These are phyloP conservation scores for Erpornis zantholeuca DNA, from an alignment of 2,113 vertebrate genomes.

Conservation along the genomic window DNA sequence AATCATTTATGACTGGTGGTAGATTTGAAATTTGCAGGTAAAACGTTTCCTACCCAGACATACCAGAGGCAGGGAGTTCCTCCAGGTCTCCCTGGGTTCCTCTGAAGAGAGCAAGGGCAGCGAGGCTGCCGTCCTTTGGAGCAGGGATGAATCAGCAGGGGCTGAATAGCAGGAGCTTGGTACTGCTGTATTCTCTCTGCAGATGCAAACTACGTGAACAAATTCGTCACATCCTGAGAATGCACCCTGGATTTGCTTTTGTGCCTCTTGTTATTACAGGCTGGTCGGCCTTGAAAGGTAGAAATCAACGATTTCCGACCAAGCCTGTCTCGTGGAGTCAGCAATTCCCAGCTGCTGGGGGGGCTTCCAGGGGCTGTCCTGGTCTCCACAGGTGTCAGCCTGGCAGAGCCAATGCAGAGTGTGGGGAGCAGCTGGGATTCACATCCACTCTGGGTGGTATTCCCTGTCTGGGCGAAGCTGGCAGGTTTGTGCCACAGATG, in stretches of 20 bases:
- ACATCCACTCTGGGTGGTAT: accelerated
- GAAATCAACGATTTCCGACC: not conserved
- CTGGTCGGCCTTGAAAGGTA: not conserved
- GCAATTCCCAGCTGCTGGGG: not conserved
- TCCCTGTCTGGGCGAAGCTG: not conserved
- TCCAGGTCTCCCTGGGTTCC: not conserved
- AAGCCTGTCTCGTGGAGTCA: accelerated
- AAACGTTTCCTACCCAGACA: not conserved
- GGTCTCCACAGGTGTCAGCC: not conserved
- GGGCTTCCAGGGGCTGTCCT: not conserved
- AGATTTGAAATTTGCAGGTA: conserved; percentile 1
- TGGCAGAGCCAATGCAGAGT: not conserved
- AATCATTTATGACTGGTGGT: not conserved
- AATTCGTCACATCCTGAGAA: conserved; percentile 48
- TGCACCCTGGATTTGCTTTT: not conserved
- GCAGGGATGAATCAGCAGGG: conserved; percentile 38
- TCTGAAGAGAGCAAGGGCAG: not conserved
- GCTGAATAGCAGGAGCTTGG: conserved; percentile 17
- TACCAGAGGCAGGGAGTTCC: not conserved
- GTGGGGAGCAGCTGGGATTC: not conserved
- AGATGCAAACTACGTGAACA: not conserved
- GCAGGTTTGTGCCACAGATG: not conserved
- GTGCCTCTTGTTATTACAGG: not conserved
- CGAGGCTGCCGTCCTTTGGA: not conserved
- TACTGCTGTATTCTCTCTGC: not conserved